Evolutionary conservation across 2,113 vertebrate species (phyloP).

Genomic region (Lophius piscatorius): DNA sequence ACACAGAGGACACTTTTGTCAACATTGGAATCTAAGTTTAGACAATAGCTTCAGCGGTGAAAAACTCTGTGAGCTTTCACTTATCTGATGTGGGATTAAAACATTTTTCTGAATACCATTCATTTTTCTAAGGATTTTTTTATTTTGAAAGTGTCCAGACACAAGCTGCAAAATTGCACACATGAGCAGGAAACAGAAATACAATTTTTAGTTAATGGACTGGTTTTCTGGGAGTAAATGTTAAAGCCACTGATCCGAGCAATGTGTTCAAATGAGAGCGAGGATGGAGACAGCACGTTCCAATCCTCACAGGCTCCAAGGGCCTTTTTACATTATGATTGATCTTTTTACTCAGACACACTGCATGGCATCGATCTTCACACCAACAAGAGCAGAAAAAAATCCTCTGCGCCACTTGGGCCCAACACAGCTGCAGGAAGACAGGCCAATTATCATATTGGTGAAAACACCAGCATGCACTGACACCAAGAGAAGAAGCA

Average conservation of each 20-base stretch:
- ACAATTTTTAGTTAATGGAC: constrained; percentile 54
- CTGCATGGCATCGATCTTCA: constrained; percentile 63
- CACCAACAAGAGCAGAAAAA: constrained; percentile 40
- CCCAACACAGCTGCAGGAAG: constrained; percentile 15
- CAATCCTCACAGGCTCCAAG: constrained; percentile 43
- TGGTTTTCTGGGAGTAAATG: constrained; percentile 49
- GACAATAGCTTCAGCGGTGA: constrained; percentile 8
- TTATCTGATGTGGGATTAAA: constrained; percentile 20
- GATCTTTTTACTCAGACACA: constrained; percentile 61
- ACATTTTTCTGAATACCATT: constrained; percentile 17
- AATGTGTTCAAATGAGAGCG: constrained; percentile 38
- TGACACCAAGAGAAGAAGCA: not conserved
- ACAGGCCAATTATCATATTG: constrained; percentile 2
- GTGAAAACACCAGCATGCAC: not conserved
- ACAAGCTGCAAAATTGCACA: constrained; percentile 8
- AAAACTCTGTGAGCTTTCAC: constrained; percentile 16
- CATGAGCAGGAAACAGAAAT: constrained; percentile 28
- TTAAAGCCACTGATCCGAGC: constrained; percentile 60
- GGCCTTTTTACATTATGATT: constrained; percentile 77
- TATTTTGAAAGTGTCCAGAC: constrained; percentile 3
- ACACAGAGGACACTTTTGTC: constrained; percentile 49
- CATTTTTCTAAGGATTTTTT: constrained; percentile 13
- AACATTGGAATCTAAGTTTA: constrained; percentile 57
- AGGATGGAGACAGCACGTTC: constrained; percentile 42
- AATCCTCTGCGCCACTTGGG: constrained; percentile 32